phyloP scores from a whole-genome alignment of 2,888 invertebrate genomes.

The Trichacis sp. region DNA sequence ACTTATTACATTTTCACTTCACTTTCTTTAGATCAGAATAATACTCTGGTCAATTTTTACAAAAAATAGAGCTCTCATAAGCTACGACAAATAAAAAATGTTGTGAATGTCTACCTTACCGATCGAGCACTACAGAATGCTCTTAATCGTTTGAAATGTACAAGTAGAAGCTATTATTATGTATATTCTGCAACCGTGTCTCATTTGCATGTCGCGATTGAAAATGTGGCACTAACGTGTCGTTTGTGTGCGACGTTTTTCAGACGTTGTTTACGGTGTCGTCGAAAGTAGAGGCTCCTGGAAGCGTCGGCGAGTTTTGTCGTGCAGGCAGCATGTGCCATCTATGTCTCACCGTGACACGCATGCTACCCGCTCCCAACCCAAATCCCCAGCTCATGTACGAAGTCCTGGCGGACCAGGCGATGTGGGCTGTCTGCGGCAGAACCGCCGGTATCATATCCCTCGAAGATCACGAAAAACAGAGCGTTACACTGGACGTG shows the following conservation, averaged over 20 bases:
- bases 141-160: too few relatives aligned
- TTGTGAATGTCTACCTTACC: too few relatives aligned
- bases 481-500: slow-evolving; percentile 86
- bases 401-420: slow-evolving; percentile 91
- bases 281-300: slow-evolving; percentile 82
- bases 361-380: slow-evolving; percentile 60
- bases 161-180: too few relatives aligned
- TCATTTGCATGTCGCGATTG: slow-evolving; percentile 18
- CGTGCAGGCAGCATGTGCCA: slow-evolving; percentile 90
- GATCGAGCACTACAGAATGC: too few relatives aligned
- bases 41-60: too few relatives aligned
- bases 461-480: slow-evolving; percentile 77
- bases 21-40: too few relatives aligned
- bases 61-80: too few relatives aligned
- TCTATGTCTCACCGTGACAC: slow-evolving; percentile 80
- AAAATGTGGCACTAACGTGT: slow-evolving; percentile 6
- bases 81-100: too few relatives aligned
- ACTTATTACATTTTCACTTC: too few relatives aligned
- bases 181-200: too few relatives aligned
- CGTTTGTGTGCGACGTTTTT: slow-evolving; percentile 49
- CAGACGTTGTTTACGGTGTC: slow-evolving; percentile 86
- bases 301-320: slow-evolving; percentile 81
- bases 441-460: slow-evolving; percentile 83
- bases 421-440: slow-evolving; percentile 93
- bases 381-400: slow-evolving; percentile 79